These are phyloP conservation scores for Aphyosemion australe DNA, from an alignment of 2,113 vertebrate species.

Conservation along the genomic window DNA sequence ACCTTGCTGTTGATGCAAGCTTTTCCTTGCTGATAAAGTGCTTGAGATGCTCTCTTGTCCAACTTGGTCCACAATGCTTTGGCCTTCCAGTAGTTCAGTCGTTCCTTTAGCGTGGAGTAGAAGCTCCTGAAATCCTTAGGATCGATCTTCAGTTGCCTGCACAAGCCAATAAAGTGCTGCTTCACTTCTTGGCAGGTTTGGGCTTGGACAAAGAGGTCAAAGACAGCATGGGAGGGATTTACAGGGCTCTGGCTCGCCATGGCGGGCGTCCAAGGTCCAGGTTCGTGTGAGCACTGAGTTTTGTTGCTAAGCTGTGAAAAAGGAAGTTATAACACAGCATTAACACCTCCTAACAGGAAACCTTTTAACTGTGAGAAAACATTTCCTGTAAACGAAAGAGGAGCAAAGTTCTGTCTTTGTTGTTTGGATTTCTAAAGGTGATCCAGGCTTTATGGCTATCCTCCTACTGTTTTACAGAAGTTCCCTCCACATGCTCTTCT, in stretches of 20 bases:
- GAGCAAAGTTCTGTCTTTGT: constrained; percentile 5
- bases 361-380: background rate
- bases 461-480: constrained; percentile 5
- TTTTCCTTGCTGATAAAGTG: constrained; percentile 86
- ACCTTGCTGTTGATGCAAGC: constrained; percentile 88
- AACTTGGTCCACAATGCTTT: constrained; percentile 92
- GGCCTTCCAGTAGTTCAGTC: constrained; percentile 94
- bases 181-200: constrained; percentile 84
- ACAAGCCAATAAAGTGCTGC: constrained; percentile 82
- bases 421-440: constrained; percentile 11
- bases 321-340: constrained; percentile 13
- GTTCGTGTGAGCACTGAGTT: background rate
- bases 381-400: constrained; percentile 24
- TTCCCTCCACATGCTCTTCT: background rate
- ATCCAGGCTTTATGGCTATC: background rate
- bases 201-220: constrained; percentile 85
- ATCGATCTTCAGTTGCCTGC: constrained; percentile 79
- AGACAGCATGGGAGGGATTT: constrained; percentile 81
- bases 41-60: constrained; percentile 87
- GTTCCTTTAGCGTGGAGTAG: constrained; percentile 85
- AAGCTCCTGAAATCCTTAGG: constrained; percentile 79
- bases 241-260: constrained; percentile 69
- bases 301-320: constrained; percentile 31
- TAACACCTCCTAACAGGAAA: constrained; percentile 25
- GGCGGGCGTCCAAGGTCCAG: constrained; percentile 9